Percentiles rank a stretch among this genome's conserved stretches.
phyloP scores from a whole-genome alignment of 2,797 vertebrate species.

The Sebastes oblongus region DNA sequence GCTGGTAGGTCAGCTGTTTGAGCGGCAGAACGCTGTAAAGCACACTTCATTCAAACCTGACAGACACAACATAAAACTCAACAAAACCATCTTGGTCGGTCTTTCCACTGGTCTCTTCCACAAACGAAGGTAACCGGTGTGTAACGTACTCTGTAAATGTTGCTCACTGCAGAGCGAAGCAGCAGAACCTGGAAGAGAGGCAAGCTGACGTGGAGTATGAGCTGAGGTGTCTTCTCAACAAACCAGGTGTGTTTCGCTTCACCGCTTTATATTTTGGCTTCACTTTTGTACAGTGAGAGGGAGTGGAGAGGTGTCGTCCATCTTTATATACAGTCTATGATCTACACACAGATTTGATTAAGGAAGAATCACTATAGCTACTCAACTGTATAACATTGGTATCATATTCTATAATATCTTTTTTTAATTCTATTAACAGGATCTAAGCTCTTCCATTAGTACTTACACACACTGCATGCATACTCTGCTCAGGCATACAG shows the following conservation, averaged over 20 bases:
- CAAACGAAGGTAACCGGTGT: neutral
- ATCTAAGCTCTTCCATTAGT: neutral
- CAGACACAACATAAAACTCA: neutral
- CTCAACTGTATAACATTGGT: too few species aligned
- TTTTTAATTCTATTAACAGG: neutral
- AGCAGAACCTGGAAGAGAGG: conserved; percentile 96
- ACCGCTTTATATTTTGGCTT: neutral
- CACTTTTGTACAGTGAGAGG: too few species aligned
- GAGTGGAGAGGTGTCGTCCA: too few species aligned
- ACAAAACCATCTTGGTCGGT: neutral
- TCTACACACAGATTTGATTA: neutral
- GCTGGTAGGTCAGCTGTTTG: too few species aligned
- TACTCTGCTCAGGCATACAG: neutral
- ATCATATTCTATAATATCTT: neutral
- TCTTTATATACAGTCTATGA: too few species aligned
- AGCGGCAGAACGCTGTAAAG: too few species aligned
- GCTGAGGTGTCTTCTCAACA: conserved; percentile 96
- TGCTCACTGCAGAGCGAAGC: conserved; percentile 86
- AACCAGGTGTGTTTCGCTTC: conserved; percentile 85
- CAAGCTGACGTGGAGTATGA: conserved; percentile 97
- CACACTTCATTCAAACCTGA: neutral
- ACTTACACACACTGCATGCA: neutral
- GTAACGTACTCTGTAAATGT: neutral
- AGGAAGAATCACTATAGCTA: neutral
- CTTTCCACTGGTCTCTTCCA: too few species aligned